A percentile compares a stretch with the other conserved stretches of the same genome.
Conservation (phyloP, 2,113 vertebrate species). For the Procavia capensis region DNA sequence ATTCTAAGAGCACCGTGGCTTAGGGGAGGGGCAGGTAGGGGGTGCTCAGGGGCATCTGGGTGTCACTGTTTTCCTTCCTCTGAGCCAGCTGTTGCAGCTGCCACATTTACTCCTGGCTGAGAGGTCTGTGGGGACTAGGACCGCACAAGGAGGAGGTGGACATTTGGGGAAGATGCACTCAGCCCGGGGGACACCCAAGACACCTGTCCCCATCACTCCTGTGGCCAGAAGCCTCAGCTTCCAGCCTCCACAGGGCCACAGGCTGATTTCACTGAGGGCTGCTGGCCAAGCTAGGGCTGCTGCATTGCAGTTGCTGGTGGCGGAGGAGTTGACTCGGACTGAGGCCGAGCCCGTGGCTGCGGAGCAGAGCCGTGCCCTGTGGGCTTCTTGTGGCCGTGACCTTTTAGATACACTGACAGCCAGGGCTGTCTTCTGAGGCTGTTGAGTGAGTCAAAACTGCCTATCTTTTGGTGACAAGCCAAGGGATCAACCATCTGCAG, state of each 20-base stretch:
- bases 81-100: neutral
- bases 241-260: neutral
- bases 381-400: too few relatives aligned
- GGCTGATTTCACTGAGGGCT: neutral
- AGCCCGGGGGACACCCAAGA: neutral
- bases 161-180: neutral
- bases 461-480: neutral
- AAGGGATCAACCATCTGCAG: neutral
- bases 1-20: too few relatives aligned
- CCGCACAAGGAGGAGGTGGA: neutral
- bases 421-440: neutral
- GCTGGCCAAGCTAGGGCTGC: neutral
- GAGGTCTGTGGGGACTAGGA: neutral
- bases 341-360: too few relatives aligned
- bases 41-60: neutral
- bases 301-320: too few relatives aligned
- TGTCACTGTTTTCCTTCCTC: neutral
- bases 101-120: neutral
- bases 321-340: too few relatives aligned
- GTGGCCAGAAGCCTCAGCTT: neutral
- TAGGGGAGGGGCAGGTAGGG: too few relatives aligned
- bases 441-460: neutral
- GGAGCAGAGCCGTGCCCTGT: too few relatives aligned
- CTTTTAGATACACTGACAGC: neutral
- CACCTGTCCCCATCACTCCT: neutral